Evolutionary conservation across 1,140 invertebrate species (phyloP).

Genomic region (Drosophila subpulchrella): DNA sequence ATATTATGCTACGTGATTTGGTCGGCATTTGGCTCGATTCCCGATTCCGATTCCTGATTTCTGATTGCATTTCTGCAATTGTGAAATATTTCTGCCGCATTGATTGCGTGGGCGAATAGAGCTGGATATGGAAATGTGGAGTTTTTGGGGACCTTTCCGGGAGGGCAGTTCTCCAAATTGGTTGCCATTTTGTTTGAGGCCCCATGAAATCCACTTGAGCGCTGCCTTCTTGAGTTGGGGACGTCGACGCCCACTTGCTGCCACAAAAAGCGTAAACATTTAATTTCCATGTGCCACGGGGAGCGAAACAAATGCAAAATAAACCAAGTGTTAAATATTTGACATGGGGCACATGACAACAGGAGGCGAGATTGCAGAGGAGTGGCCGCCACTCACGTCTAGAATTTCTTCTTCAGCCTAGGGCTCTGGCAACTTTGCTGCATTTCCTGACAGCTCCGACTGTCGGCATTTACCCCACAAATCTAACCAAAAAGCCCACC

Average conservation of each 20-base stretch:
- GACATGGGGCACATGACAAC: constrained; percentile 61
- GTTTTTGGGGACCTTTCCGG: background rate
- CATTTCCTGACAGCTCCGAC: constrained; percentile 69
- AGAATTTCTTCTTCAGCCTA: constrained; percentile 39
- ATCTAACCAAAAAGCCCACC: constrained; percentile 46
- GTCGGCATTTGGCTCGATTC: constrained; percentile 52
- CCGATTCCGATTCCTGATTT: constrained; percentile 25
- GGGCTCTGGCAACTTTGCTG: constrained; percentile 56
- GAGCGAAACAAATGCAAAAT: constrained; percentile 62
- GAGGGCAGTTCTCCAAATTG: constrained; percentile 37
- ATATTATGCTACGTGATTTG: constrained; percentile 80
- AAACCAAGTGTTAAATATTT: constrained; percentile 83
- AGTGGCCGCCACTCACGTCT: constrained; percentile 40
- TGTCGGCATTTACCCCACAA: constrained; percentile 24
- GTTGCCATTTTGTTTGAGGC: constrained; percentile 55
- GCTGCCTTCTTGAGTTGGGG: constrained; percentile 26
- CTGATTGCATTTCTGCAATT: constrained; percentile 72
- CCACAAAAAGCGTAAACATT: constrained; percentile 82
- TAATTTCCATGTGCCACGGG: constrained; percentile 72
- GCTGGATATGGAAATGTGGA: constrained; percentile 21
- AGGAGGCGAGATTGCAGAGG: constrained; percentile 19
- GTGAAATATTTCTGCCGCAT: constrained; percentile 58
- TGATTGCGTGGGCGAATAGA: constrained; percentile 52
- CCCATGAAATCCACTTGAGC: constrained; percentile 43
- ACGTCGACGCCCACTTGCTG: constrained; percentile 69